Evolutionary conservation across 2,113 vertebrate species (phyloP), one percentile per base, ranked within the genome.

Genomic region (Corvus cornix): DNA sequence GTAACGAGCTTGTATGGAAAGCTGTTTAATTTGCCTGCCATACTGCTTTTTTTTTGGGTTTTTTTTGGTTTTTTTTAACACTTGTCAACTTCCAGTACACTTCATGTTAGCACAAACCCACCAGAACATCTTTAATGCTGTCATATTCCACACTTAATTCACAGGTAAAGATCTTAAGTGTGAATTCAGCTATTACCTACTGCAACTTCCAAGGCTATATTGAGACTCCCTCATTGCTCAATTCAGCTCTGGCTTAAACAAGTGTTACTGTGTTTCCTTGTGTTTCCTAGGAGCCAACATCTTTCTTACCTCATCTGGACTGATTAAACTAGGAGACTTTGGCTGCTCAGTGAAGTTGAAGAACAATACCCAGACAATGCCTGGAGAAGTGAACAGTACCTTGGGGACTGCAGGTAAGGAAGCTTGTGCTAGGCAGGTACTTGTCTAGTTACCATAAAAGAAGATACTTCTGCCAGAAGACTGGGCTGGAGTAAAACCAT

Each of bases 351-450:
- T 99, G 67, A 99, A 99, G 94, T 97, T 99, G 60, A 99, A 99
- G 84, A 99, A 99, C 97, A 99, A 99, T 33, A 99, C 99, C 5
- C 99, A 99, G 93, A 99, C 99, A 31, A 99, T 99, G 99, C 99
- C 99, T 13, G 99, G 99, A 16, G 99, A 99, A 96, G 99, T 99
- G 93, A 99, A 99, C 97, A 99, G 99, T 97, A 99, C 99, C 0
- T 96, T 99, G 94, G 99, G 99, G 64, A 99, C 99, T 49, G 99
- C 99, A 98, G 99, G 99, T 99, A 93, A 98, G 96, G 46, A 58
- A 33, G n/a, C 24, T 4, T 8, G 7, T 53, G 26, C 51, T 67
- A 27, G 24, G 64, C 46, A 84, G 44, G 24, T 44, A 12, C 16
- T 74, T 59, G 39, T 24, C 48, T 33, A 13, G 21, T 66, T 90